Evolutionary conservation across 2,888 invertebrate genomes (phyloP).

Genomic region (Acrobasis consociella): DNA sequence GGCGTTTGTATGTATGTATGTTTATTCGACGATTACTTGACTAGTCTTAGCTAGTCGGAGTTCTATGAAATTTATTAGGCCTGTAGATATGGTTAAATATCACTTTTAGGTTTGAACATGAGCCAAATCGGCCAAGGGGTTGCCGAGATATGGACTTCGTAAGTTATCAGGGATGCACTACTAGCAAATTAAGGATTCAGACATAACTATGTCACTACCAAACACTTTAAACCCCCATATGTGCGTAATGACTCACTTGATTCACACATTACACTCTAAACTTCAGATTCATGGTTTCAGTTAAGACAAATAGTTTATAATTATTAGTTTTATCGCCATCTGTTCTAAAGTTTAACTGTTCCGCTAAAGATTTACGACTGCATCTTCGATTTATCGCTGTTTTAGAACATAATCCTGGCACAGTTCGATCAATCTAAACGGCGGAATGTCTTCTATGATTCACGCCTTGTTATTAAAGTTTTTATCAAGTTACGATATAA

Average conservation of each 20-base stretch:
- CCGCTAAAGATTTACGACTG: conserved; percentile 3
- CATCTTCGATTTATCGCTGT: conserved; percentile 7
- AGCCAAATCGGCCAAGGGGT: too few relatives aligned
- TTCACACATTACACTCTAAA: neutral
- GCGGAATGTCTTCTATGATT: neutral
- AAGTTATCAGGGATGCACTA: too few relatives aligned
- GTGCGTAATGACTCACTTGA: neutral
- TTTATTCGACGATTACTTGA: too few relatives aligned
- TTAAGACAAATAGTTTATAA: conserved; percentile 12
- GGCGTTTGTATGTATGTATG: too few relatives aligned
- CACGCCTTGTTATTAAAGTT: neutral
- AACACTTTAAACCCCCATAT: neutral
- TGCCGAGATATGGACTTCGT: too few relatives aligned
- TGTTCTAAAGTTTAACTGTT: conserved; percentile 9
- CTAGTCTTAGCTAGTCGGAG: too few relatives aligned
- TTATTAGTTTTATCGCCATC: conserved; percentile 14
- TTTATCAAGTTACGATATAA: neutral
- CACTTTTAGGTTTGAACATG: too few relatives aligned
- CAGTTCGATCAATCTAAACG: too few relatives aligned
- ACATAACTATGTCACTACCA: too few relatives aligned
- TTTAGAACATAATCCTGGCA: neutral
- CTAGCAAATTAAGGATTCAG: too few relatives aligned
- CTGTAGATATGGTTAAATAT: too few relatives aligned
- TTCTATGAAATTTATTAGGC: too few relatives aligned
- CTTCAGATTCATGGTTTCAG: neutral